Base-by-base conservation (phyloP, 2,113 vertebrate species). In the Mesocricetus auratus region DNA sequence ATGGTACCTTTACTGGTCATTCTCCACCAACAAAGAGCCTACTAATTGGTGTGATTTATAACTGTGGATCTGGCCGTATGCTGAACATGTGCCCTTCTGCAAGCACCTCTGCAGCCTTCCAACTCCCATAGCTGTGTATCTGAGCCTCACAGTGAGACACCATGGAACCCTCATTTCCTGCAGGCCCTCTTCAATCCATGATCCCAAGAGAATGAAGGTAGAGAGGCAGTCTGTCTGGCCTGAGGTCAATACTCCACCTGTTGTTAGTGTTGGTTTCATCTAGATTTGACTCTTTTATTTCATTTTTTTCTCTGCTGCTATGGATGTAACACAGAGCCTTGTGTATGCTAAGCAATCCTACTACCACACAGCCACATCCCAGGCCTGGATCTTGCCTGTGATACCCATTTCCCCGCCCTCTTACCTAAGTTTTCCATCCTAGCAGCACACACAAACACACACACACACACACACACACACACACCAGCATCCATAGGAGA, bases 41-140 rank as follows among this genome's bases (percentile, higher is more conserved):
- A 42, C 31, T 82, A 13, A 3, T 16, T 16, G 1, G 11, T 8
- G 0, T 77, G 62, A 8, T 24, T n/a, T 47, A 60, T 60, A 22
- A 24, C 31, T 42, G 3, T 86, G 78, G 3, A 53, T 91, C 78
- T 53, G 53, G 53, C 12, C 15, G 53, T 56, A 56, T 56, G 7
- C 50, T 93, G 7, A 13, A 0, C 6, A 0, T 31, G n/a, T 26
- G 33, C 2, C 13, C 47, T 26, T 81, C 31, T 39, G 5, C 0
- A 53, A 62, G 68, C 47, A 7, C 4, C 0, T 73, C 16, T 74
- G 60, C 21, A 60, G 74, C 10, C 24, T 78, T 21, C n/a, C 9
- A 33, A 26, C 5, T 85, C 33, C 13, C 22, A 29, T 1, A 78
- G n/a, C 29, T 8, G 13, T 2, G 58, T 17, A 68, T 8, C 19